A percentile compares a stretch with the other conserved stretches of the same genome.
Evolutionary conservation across 2,797 vertebrate genomes (phyloP).

Genomic region (Carcharodon carcharias): DNA sequence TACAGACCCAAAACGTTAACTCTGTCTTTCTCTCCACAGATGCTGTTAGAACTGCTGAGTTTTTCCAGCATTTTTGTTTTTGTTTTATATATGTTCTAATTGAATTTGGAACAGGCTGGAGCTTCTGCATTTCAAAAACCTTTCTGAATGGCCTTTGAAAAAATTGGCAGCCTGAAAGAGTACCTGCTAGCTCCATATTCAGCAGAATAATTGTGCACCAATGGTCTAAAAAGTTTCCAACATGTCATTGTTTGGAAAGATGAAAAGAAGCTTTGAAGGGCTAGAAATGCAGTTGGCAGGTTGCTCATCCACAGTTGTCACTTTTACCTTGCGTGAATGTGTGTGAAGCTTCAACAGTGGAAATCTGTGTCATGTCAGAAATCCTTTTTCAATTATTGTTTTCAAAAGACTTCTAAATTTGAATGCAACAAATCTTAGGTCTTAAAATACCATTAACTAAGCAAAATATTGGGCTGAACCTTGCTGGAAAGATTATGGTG

Average conservation of each 20-base stretch:
- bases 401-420: not conserved
- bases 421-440: not conserved
- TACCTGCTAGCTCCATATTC: not conserved
- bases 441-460: not conserved
- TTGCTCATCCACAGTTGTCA: not conserved
- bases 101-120: not conserved
- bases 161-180: not conserved
- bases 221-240: not conserved
- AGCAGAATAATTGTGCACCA: not conserved
- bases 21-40: too few species aligned
- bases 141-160: not conserved
- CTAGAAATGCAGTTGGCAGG: not conserved
- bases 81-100: not conserved
- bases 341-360: not conserved
- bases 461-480: not conserved
- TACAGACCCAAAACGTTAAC: too few species aligned
- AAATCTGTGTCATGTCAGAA: not conserved
- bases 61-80: too few species aligned
- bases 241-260: not conserved
- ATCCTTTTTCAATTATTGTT: not conserved
- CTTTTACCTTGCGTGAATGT: not conserved
- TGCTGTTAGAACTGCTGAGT: too few species aligned
- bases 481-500: not conserved
- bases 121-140: too few species aligned
- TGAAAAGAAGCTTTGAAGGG: not conserved